Evolutionary conservation across 2,888 invertebrate genomes (phyloP).

Genomic region (Drosophila crucigera): DNA sequence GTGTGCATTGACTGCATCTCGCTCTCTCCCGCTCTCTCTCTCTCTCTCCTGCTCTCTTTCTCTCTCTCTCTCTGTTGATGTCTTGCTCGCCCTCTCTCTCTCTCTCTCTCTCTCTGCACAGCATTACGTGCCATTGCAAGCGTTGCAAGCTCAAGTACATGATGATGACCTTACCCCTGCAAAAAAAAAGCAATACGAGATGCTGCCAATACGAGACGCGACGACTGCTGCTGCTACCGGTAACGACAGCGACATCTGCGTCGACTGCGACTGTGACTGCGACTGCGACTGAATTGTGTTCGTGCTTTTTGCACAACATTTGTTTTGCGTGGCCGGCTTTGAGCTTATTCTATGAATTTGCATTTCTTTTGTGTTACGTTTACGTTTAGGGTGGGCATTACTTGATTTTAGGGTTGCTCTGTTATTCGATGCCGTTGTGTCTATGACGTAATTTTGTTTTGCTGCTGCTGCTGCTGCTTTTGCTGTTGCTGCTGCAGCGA

Average conservation of each 20-base stretch:
- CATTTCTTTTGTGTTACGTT: slow-evolving; percentile 65
- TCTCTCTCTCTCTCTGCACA: slow-evolving; percentile 21
- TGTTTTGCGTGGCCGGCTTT: slow-evolving; percentile 31
- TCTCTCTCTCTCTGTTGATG: slow-evolving; percentile 2
- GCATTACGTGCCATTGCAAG: slow-evolving; percentile 64
- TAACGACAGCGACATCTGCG: slow-evolving; percentile 13
- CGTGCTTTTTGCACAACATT: slow-evolving; percentile 56
- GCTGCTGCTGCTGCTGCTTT: slow-evolving; percentile 4
- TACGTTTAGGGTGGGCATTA: slow-evolving; percentile 32
- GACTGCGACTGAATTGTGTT: slow-evolving; percentile 40
- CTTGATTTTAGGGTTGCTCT: slow-evolving; percentile 43
- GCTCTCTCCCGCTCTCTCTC: slow-evolving; percentile 1
- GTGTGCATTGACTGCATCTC: slow-evolving; percentile 47
- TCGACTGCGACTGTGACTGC: slow-evolving; percentile 17
- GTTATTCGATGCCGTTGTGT: slow-evolving; percentile 10
- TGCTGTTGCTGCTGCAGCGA: slow-evolving; percentile 19
- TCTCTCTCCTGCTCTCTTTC: slow-evolving; percentile 12
- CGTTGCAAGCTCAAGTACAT: slow-evolving; percentile 78
- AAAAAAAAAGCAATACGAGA: slow-evolving; percentile 25
- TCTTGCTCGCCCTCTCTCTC: slow-evolving; percentile 3
- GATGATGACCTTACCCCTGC: slow-evolving; percentile 73
- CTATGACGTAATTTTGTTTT: slow-evolving; percentile 55
- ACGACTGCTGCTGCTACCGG: slow-evolving; percentile 35
- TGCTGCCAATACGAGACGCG: slow-evolving; percentile 38
- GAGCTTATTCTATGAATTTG: slow-evolving; percentile 65